Evolutionary conservation across 2,113 vertebrate genomes (phyloP).

Genomic region (Podarcis raffonei): DNA sequence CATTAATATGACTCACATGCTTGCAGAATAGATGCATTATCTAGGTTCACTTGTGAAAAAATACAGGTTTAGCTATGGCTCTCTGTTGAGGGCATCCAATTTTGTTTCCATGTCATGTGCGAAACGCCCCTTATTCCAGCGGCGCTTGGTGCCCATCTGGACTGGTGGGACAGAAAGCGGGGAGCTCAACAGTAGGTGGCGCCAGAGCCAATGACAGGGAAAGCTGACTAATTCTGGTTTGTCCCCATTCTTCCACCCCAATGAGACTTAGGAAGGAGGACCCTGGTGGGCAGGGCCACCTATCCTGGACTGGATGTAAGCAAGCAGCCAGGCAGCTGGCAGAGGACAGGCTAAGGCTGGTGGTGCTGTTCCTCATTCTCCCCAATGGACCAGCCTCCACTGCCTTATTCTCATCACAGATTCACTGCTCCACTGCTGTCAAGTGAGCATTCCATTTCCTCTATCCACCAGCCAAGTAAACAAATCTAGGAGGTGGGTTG

Average conservation of each 20-base stretch:
- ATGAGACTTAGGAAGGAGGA: too few relatives aligned
- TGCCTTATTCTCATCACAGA: neutral
- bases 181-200: too few relatives aligned
- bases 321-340: too few relatives aligned
- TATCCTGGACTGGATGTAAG: too few relatives aligned
- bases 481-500: neutral
- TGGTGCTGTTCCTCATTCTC: too few relatives aligned
- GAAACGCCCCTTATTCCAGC: neutral
- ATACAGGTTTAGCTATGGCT: neutral
- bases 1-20: neutral
- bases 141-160: too few relatives aligned
- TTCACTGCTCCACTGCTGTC: neutral
- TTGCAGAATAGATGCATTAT: neutral
- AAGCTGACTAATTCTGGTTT: neutral
- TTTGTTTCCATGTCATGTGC: neutral
- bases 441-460: neutral
- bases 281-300: too few relatives aligned
- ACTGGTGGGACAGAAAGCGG: too few relatives aligned
- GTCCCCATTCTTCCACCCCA: neutral
- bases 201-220: too few relatives aligned
- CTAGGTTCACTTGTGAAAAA: neutral
- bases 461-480: neutral
- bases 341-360: too few relatives aligned
- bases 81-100: neutral
- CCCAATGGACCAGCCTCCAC: too few relatives aligned